Percentiles rank a stretch among this genome's conserved stretches.
Evolutionary conservation across 1,140 invertebrate species (phyloP).

Genomic region (Saccostrea glomerata): DNA sequence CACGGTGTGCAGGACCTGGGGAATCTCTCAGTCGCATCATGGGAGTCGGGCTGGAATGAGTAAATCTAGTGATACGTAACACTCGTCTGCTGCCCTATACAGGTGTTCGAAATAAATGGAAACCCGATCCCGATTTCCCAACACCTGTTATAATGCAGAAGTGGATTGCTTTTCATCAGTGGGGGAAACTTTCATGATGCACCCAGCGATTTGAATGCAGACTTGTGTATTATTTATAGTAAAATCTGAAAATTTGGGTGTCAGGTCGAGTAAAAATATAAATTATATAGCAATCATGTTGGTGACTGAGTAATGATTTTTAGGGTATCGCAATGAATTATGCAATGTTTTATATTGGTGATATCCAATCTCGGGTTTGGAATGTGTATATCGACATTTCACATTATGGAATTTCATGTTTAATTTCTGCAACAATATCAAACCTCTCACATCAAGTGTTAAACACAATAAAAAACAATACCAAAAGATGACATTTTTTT

Average conservation of each 20-base stretch:
- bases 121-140: conserved; percentile 16
- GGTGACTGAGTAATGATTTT: background rate
- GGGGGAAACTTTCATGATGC: background rate
- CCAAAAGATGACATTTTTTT: background rate
- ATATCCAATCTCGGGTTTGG: background rate
- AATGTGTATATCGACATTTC: background rate
- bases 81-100: conserved; percentile 1
- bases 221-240: conserved; percentile 25
- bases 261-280: background rate
- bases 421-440: background rate
- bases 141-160: conserved; percentile 8
- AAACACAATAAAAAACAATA: background rate
- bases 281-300: background rate
- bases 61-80: background rate
- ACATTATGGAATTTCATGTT: background rate
- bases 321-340: background rate
- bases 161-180: background rate
- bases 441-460: background rate
- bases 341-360: background rate
- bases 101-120: conserved; percentile 34
- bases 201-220: background rate
- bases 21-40: background rate
- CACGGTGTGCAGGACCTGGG: conserved; percentile 4
- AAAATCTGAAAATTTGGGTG: background rate
- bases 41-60: background rate